phyloP scores from a whole-genome alignment of 1,140 invertebrate genomes.

The Cryptotermes secundus region DNA sequence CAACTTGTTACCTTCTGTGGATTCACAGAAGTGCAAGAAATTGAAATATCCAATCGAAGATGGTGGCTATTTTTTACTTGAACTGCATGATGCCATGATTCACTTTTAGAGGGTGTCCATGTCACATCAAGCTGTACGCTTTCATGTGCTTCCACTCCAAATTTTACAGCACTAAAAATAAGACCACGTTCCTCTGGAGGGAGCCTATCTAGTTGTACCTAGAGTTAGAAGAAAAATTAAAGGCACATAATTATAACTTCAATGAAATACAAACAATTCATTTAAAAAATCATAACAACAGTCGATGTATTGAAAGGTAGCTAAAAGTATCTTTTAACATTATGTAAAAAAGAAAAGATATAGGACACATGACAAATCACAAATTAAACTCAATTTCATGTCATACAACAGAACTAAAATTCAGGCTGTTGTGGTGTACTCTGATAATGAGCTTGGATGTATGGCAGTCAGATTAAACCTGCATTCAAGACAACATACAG shows the following conservation, averaged over 20 bases:
- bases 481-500: no score
- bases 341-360: no score
- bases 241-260: background rate
- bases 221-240: constrained; percentile 39
- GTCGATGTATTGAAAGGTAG: no score
- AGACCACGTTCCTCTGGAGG: constrained; percentile 59
- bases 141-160: constrained; percentile 49
- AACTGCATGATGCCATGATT: constrained; percentile 60
- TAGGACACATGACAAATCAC: no score
- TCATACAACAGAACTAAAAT: background rate
- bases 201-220: constrained; percentile 60
- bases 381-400: no score
- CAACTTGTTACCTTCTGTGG: constrained; percentile 36
- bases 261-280: background rate
- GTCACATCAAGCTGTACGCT: constrained; percentile 53
- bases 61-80: constrained; percentile 61
- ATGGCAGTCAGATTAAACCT: no score
- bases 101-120: constrained; percentile 60
- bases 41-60: constrained; percentile 64
- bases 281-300: background rate
- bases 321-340: no score
- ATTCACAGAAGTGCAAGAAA: constrained; percentile 48
- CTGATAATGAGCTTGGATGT: no score
- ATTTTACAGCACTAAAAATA: constrained; percentile 53
- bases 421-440: background rate